Conservation (phyloP, 2,797 vertebrate genomes). For the Falco concolor region DNA sequence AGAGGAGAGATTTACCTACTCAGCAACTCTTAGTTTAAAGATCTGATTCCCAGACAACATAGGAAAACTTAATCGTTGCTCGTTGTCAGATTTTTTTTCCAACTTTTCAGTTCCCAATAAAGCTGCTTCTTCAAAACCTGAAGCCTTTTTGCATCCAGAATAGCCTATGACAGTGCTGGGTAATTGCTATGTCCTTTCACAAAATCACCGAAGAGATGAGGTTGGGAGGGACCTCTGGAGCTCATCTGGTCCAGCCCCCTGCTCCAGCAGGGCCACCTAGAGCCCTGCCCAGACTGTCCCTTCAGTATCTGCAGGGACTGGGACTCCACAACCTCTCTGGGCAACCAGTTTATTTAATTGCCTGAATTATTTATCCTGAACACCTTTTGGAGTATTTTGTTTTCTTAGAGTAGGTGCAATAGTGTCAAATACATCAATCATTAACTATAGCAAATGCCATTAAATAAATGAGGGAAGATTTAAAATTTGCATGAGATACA, state of each 20-base stretch:
- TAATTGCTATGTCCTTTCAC: slow-evolving; percentile 16
- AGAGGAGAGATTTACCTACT: background rate
- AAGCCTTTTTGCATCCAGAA: slow-evolving; percentile 37
- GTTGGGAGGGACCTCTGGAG: no score
- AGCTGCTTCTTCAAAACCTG: slow-evolving; percentile 46
- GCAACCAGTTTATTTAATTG: background rate
- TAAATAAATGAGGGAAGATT: background rate
- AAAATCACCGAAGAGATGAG: background rate
- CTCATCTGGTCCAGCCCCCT: no score
- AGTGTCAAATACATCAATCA: background rate
- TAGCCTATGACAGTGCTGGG: slow-evolving; percentile 13
- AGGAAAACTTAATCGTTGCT: background rate
- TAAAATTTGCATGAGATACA: background rate
- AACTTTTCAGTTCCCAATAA: slow-evolving; percentile 43
- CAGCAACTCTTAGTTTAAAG: accelerated
- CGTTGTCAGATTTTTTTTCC: background rate
- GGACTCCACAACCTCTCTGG: background rate
- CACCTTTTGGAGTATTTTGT: background rate
- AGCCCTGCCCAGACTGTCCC: background rate
- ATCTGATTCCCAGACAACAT: background rate
- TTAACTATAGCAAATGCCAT: background rate
- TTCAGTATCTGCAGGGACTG: background rate
- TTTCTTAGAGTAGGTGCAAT: background rate
- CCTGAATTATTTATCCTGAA: background rate
- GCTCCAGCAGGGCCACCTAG: no score